Base-by-base conservation (phyloP, 2,888 invertebrate genomes). In the Platycheirus rosarum region DNA sequence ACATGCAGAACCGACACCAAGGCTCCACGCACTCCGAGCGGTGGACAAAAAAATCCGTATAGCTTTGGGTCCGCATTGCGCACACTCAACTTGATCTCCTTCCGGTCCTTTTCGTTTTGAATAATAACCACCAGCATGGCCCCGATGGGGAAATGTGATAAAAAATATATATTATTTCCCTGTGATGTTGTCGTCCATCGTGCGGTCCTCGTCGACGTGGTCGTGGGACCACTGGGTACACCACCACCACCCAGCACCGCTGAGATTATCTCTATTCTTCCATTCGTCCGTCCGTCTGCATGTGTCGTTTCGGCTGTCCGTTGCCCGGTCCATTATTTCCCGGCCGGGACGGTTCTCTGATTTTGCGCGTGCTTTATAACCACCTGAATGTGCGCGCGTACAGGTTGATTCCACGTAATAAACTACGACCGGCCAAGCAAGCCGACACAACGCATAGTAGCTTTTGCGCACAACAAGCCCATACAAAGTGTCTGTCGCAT, bases 71-170 rank as follows among this genome's bases (percentile, higher is more conserved):
- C 42, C 35, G n/a, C n/a, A 9, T 2, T 1, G 5, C 13, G 14
- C 9, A 53, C 18, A 26, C 29, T 65, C 46, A 63, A 73, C 82
- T 63, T 63, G 82, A 68, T 77, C 82, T 82, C 82, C 82, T 82
- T 82, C 82, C 82, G 82, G 82, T 82, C 71, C 77, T 82, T 57
- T 57, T 73, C 71, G 62, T 77, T 82, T 77, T 82, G 82, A 82
- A 82, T 82, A 82, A 82, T 82, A 77, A 82, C 82, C 82, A 82
- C 82, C 77, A 69, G 49, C 77, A 60, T 20, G 57, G 82, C 48
- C 82, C 82, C 82, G 82, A 82, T 82, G 77, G 82, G 82, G 77
- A 77, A 77, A 82, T 82, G 77, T 77, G 82, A 82, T 82, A 82
- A 82, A 82, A 77, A 57, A 68, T 65, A 48, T 65, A 49, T 71